Percentiles rank a stretch among this genome's conserved stretches.
These are phyloP conservation scores for Zoanthus sociatus DNA, from an alignment of 92 coral and sea anemone genomes.

Conservation along the genomic window DNA sequence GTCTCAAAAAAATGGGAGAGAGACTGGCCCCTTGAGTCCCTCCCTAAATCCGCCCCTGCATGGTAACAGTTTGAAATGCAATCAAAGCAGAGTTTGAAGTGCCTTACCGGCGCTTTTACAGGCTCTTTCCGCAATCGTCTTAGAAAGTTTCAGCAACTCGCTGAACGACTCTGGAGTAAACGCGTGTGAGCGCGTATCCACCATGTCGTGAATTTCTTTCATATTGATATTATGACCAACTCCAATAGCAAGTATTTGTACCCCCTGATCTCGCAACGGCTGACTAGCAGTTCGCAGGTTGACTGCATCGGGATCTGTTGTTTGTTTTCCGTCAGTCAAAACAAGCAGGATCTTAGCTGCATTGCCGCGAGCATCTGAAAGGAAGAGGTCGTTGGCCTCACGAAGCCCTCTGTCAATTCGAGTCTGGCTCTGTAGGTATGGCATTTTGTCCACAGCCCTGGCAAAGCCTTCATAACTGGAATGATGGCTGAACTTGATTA, in stretches of 20 bases:
- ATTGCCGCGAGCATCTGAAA: conserved; percentile 5
- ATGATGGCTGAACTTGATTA: conserved; percentile 64
- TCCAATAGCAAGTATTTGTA: conserved; percentile 71
- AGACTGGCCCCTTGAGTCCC: no score
- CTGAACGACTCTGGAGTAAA: conserved; percentile 74
- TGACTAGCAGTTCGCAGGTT: conserved; percentile 71
- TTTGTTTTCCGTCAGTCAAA: conserved; percentile 79
- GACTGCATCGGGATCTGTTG: conserved; percentile 73
- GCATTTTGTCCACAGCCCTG: conserved; percentile 67
- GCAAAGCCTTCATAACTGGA: conserved; percentile 64
- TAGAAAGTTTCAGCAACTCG: conserved; percentile 75
- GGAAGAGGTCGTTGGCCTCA: conserved; percentile 43
- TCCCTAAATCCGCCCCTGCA: no score
- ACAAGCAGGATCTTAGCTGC: conserved; percentile 60
- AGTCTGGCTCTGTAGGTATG: conserved; percentile 71
- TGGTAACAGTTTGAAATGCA: no score
- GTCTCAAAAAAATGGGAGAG: no score
- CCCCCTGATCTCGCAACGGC: conserved; percentile 78
- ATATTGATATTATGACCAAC: conserved; percentile 64
- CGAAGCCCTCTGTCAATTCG: conserved; percentile 75
- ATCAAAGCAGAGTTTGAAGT: background rate
- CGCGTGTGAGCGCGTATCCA: conserved; percentile 68
- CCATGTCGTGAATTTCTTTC: conserved; percentile 62
- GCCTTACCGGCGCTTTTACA: conserved; percentile 55
- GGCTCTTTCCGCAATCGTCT: conserved; percentile 74